Percentiles rank a stretch among this genome's conserved stretches.
phyloP scores from a whole-genome alignment of 1,140 invertebrate species.

The Rhyacophila brunnea region DNA sequence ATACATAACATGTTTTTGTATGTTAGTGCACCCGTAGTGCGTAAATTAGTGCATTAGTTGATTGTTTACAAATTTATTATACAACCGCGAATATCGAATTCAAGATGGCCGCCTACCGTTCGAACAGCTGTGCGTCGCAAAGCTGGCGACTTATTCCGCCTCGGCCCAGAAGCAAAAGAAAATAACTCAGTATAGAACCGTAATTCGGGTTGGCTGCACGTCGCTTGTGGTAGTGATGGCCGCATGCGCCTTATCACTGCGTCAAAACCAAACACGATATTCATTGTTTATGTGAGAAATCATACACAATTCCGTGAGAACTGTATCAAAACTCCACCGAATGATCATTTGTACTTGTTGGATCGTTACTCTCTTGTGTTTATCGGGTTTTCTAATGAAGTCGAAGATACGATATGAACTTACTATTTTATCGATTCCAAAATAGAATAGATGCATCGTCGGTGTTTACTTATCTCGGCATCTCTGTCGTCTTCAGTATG shows the following conservation, averaged over 20 bases:
- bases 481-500: conserved; percentile 19
- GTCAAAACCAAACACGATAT: conserved; percentile 1
- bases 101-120: conserved; percentile 18
- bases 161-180: neutral
- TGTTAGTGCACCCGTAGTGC: no score
- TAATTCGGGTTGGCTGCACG: conserved; percentile 13
- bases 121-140: conserved; percentile 22
- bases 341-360: neutral
- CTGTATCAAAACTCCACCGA: neutral
- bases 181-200: conserved; percentile 20
- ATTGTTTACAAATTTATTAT: conserved; percentile 1
- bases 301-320: neutral
- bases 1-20: no score
- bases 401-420: conserved; percentile 14
- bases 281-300: conserved; percentile 18
- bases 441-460: conserved; percentile 26
- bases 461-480: conserved; percentile 18
- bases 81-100: conserved; percentile 14
- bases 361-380: neutral
- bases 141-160: neutral
- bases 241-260: conserved; percentile 24
- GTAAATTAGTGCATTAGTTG: neutral
- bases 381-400: conserved; percentile 6
- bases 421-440: conserved; percentile 25
- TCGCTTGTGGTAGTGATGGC: conserved; percentile 10